Evolutionary conservation across 2,113 vertebrate species (phyloP), one percentile per base, ranked within the genome.

Genomic region (Pomatostomus ruficeps): DNA sequence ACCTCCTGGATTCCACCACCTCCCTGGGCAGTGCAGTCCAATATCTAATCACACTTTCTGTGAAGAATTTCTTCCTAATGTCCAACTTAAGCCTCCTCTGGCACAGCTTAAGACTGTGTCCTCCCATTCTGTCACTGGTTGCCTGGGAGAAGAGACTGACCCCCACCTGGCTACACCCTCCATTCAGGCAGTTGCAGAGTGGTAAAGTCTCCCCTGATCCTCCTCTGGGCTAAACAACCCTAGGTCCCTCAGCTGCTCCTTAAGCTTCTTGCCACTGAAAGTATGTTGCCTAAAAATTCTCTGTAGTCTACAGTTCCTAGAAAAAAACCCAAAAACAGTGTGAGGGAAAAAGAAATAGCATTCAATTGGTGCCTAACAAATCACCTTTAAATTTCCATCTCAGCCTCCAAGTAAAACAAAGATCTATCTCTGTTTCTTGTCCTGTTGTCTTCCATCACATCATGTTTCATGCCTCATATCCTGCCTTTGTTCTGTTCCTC

Each of bases 31-130:
- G 20, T 8, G 20, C 42, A 74, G 35, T 57, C 61, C 21, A 57
- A 1, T 21, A 17, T 13, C 25, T 57, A 66, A 57, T 49, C 35
- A 48, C 0, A 0, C 12, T 57, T 40, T 48, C 35, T 17, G 16
- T 35, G 25, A 57, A 28, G 8, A 40, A n/a, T 16, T 48, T 42
- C 70, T 40, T 48, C 51, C 40, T 75, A 31, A 49, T 35, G 16
- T 49, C 29, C 25, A 31, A 10, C 22, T 11, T 35, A 57, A 74
- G 57, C 12, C 29, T 49, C 31, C 29, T 12, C 20, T 31, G 35
- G 25, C 14, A 24, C 29, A 40, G 24, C 5, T 48, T 46, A n/a
- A 46, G 28, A n/a, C 20, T 45, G 20, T 15, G 15, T 38, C 19
- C 12, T 38, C 36, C 38, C 20, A 15, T 33, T 12, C 33, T 33